These are phyloP conservation scores for Setipinna tenuifilis DNA, from an alignment of 2,797 vertebrate genomes.

Conservation along the genomic window DNA sequence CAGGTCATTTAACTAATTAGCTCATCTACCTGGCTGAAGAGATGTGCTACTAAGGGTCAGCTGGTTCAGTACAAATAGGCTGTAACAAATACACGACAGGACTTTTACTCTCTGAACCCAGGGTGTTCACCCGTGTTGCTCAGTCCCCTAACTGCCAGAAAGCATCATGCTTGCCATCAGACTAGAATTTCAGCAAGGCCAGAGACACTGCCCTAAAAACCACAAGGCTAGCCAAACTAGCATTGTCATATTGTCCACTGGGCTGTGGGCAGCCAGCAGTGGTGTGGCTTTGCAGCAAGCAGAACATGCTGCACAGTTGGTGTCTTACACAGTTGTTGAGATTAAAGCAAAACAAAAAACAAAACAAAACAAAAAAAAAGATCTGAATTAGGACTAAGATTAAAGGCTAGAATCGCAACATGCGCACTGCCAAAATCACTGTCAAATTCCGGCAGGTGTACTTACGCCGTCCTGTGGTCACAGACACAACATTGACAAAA, in stretches of 20 bases:
- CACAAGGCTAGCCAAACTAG: constrained; percentile 24
- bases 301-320: constrained; percentile 54
- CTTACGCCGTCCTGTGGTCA: constrained; percentile 91
- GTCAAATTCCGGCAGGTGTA: constrained; percentile 76
- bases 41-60: too few species aligned
- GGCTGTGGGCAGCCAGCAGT: neutral
- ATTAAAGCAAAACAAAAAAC: constrained; percentile 24
- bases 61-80: too few species aligned
- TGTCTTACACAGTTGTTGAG: constrained; percentile 39
- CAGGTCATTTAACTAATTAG: too few species aligned
- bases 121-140: neutral
- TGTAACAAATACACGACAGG: too few species aligned
- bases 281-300: constrained; percentile 25
- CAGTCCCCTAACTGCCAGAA: neutral
- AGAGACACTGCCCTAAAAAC: neutral
- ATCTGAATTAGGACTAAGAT: constrained; percentile 66
- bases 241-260: constrained; percentile 2
- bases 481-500: constrained; percentile 64
- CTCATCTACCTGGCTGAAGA: too few species aligned
- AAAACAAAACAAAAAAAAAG: constrained; percentile 28
- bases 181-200: constrained; percentile 18
- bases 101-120: too few species aligned
- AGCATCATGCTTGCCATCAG: constrained; percentile 28
- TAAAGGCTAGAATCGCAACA: constrained; percentile 72
- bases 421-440: constrained; percentile 85